Conservation (phyloP, 1,140 invertebrate genomes). For the Patella vulgata region DNA sequence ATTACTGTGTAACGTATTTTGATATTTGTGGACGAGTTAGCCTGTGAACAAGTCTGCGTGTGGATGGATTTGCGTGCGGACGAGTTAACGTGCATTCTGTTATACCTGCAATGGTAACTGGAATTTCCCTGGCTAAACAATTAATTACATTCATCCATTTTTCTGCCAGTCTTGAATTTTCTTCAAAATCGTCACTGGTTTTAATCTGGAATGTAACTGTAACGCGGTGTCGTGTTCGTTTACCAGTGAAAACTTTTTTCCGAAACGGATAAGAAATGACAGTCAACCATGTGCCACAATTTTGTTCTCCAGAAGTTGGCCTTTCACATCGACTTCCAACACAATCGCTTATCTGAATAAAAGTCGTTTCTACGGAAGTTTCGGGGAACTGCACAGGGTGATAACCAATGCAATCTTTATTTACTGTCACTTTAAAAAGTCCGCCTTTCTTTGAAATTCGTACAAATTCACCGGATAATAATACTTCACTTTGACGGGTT, state of each 20-base stretch:
- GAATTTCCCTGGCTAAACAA: conserved; percentile 36
- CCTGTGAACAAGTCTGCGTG: too few relatives aligned
- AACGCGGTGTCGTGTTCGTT: conserved; percentile 74
- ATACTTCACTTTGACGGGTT: conserved; percentile 24
- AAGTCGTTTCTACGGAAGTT: conserved; percentile 18
- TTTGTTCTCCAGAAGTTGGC: conserved; percentile 67
- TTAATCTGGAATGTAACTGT: conserved; percentile 83
- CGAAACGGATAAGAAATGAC: conserved; percentile 86
- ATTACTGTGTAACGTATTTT: too few relatives aligned
- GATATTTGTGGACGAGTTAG: too few relatives aligned
- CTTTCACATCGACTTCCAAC: conserved; percentile 53
- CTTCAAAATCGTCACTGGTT: conserved; percentile 83
- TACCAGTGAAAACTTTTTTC: conserved; percentile 71
- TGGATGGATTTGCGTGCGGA: too few relatives aligned
- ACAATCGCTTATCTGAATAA: conserved; percentile 49
- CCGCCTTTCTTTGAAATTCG: conserved; percentile 49
- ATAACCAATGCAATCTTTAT: conserved; percentile 32
- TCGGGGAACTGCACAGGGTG: conserved; percentile 14
- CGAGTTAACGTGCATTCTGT: too few relatives aligned
- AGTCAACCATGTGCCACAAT: conserved; percentile 82
- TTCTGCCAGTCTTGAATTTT: conserved; percentile 84
- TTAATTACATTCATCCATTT: conserved; percentile 80
- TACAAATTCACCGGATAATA: conserved; percentile 34
- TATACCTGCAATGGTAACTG: too few relatives aligned
- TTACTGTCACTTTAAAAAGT: conserved; percentile 35